Conservation (phyloP, 2,888 invertebrate genomes). For the Empis livida region DNA sequence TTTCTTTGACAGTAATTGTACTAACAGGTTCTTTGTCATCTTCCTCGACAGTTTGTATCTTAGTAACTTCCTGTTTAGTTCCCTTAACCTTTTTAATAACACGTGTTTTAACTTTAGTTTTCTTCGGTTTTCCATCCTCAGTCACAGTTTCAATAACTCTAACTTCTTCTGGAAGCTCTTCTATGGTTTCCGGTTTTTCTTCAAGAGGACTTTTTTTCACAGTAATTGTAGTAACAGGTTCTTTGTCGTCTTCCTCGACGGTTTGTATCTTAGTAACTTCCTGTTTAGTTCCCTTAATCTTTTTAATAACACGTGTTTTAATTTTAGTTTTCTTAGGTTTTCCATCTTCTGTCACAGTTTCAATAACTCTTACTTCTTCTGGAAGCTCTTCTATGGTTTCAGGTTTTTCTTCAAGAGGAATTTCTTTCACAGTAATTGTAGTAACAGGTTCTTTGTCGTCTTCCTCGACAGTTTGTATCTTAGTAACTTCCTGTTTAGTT, state of each 20-base stretch:
- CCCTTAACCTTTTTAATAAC: conserved; percentile 24
- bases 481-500: conserved; percentile 24
- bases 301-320: conserved; percentile 26
- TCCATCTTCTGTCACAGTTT: conserved; percentile 16
- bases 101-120: conserved; percentile 26
- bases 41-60: conserved; percentile 32
- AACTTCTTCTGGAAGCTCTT: conserved; percentile 17
- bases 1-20: too few species aligned
- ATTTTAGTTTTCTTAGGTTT: conserved; percentile 19
- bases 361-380: conserved; percentile 12
- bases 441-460: conserved; percentile 22
- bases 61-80: conserved; percentile 24
- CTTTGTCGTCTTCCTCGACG: conserved; percentile 28
- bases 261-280: conserved; percentile 33
- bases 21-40: conserved; percentile 29
- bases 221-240: conserved; percentile 24
- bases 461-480: conserved; percentile 23
- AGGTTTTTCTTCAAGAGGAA: conserved; percentile 22
- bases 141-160: conserved; percentile 10
- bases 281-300: conserved; percentile 26
- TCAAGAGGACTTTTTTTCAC: conserved; percentile 10
- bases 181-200: conserved; percentile 11
- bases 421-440: conserved; percentile 14
- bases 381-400: conserved; percentile 12
- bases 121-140: conserved; percentile 15